A percentile compares a stretch with the other conserved stretches of the same genome.
These are phyloP conservation scores for Lysandra coridon DNA, from an alignment of 2,888 invertebrate species.

Conservation along the genomic window DNA sequence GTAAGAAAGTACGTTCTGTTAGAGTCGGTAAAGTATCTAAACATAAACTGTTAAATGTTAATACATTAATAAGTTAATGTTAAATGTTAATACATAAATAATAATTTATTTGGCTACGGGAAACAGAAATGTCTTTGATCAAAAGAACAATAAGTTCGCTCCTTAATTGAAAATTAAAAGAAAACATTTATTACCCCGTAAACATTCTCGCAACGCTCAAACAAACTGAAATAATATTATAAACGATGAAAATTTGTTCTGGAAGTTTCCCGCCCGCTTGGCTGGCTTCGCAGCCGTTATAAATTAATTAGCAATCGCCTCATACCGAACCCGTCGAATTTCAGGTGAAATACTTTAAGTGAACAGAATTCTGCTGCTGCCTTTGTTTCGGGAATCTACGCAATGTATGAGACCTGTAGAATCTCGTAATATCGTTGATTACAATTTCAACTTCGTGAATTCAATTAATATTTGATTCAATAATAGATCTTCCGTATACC, in stretches of 20 bases:
- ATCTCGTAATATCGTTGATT: neutral
- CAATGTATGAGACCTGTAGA: conserved; percentile 44
- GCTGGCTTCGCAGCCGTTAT: conserved; percentile 46
- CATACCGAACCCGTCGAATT: conserved; percentile 39
- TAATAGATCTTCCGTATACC: neutral
- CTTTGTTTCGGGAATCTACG: conserved; percentile 53
- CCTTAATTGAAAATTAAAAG: conserved; percentile 20
- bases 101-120: neutral
- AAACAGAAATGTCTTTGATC: neutral
- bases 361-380: conserved; percentile 47
- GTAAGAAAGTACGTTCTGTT: neutral
- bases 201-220: conserved; percentile 37
- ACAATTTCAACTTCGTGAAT: neutral
- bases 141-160: neutral
- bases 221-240: conserved; percentile 38
- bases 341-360: conserved; percentile 44
- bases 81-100: too few relatives aligned
- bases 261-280: conserved; percentile 38
- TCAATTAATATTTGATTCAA: conserved; percentile 1
- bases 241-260: conserved; percentile 38
- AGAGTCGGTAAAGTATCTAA: too few relatives aligned
- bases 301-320: conserved; percentile 61
- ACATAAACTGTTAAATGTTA: too few relatives aligned
- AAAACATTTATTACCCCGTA: conserved; percentile 24
- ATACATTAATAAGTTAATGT: too few relatives aligned